These are phyloP conservation scores for Andrena marginata DNA, from an alignment of 2,888 invertebrate genomes.

Conservation along the genomic window DNA sequence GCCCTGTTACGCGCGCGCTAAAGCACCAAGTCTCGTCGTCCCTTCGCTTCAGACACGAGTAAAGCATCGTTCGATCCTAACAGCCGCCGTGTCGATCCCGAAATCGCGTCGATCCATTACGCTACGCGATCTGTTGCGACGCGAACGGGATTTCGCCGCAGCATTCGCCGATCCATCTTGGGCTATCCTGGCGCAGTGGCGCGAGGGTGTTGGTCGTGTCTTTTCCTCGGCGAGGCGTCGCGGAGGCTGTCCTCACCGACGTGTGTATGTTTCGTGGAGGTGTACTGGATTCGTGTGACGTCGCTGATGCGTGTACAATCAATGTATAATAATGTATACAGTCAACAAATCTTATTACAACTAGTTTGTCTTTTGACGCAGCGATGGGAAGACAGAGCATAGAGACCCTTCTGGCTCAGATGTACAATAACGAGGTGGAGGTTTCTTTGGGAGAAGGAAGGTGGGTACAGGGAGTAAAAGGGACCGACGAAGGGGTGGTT, in stretches of 20 bases:
- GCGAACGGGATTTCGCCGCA: conserved; percentile 17
- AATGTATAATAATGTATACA: conserved; percentile 81
- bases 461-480: background rate
- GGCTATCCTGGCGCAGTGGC: conserved; percentile 70
- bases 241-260: conserved; percentile 22
- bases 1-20: too few species aligned
- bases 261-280: conserved; percentile 22
- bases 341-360: conserved; percentile 84
- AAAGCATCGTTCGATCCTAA: background rate
- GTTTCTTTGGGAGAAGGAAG: background rate
- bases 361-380: conserved; percentile 84
- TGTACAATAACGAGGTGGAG: conserved; percentile 74
- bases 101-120: conserved; percentile 21
- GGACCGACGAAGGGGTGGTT: background rate
- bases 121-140: background rate
- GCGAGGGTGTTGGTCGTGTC: conserved; percentile 44
- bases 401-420: conserved; percentile 82
- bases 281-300: conserved; percentile 39
- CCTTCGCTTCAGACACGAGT: background rate
- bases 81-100: conserved; percentile 3
- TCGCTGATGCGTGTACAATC: conserved; percentile 67
- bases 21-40: background rate
- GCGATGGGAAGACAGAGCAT: conserved; percentile 85
- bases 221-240: conserved; percentile 27
- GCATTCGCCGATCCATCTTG: conserved; percentile 67